Evolutionary conservation across 2,797 vertebrate species (phyloP), one percentile per base, ranked within the genome.

Genomic region (Thamnophis elegans): DNA sequence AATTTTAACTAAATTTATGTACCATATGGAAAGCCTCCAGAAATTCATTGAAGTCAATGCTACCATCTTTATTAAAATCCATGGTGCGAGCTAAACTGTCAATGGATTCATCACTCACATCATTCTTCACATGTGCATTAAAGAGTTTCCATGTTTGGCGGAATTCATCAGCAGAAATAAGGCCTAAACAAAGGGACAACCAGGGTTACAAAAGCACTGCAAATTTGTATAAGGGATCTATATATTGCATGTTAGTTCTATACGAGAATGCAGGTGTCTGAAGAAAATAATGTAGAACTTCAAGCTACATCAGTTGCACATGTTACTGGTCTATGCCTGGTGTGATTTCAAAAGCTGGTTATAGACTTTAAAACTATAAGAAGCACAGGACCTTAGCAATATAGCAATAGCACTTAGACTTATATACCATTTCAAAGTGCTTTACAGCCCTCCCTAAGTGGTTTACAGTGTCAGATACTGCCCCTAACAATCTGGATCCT

Each of bases 41-140:
- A 96, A 99, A 99, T 97, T 99, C 99, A 13, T 97, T 99, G 96
- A 99, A 99, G 97, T 99, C 99, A 85, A 99, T 99, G 94, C 98
- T 98, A 96, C 99, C 99, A 1, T 99, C 99, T 96, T 98, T 99
- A 98, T 99, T 99, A 95, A 98, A 98, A 96, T 99, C 99, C 73
- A 99, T 99, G 95, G 97, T 98, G 92, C 97, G 98, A 8, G 98
- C 98, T 92, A 99, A 97, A 91, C 98, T 98, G 85, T 99, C 98
- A 10, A 99, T 97, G 91, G 98, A 97, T 20, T 96, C 90, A 92
- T 99, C 97, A 0, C 98, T 95, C 11, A 98, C 96, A 7, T 96
- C 94, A 3, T 98, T 98, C 16, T 97, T 97, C 92, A 99, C 97
- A 96, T 99, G 99, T 93, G 98, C 96, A 42, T 97, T 98, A 94